These are phyloP conservation scores for Hydrotaea diabolus DNA, from an alignment of 2,888 invertebrate genomes.

Conservation along the genomic window DNA sequence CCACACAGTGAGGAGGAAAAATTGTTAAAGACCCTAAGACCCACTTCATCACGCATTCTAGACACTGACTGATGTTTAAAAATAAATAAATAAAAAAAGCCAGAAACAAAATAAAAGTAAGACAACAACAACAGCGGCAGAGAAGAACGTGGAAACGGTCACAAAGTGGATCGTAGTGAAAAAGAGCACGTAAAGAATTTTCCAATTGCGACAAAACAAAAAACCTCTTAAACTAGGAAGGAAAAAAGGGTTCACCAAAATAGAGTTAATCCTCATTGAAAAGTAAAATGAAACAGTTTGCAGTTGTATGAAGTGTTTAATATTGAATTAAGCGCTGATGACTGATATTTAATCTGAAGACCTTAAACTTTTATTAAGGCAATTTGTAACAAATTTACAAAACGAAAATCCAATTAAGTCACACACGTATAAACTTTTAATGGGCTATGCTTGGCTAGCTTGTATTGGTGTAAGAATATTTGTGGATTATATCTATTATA, in stretches of 20 bases:
- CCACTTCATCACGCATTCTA: constrained; percentile 67
- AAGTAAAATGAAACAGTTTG: constrained; percentile 25
- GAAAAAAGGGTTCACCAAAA: constrained; percentile 44
- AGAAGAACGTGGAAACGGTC: not conserved
- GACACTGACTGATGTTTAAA: constrained; percentile 64
- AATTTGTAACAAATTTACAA: constrained; percentile 25
- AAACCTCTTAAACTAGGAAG: not conserved
- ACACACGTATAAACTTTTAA: not conserved
- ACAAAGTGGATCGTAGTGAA: constrained; percentile 13
- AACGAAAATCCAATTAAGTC: constrained; percentile 14
- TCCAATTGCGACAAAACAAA: constrained; percentile 43
- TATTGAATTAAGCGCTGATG: constrained; percentile 51
- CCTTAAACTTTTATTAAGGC: constrained; percentile 79
- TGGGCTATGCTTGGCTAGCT: not conserved
- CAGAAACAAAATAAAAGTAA: not conserved
- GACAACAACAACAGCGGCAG: not conserved
- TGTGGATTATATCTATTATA: too few relatives aligned
- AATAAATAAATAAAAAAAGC: constrained; percentile 46
- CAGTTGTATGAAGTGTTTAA: constrained; percentile 24
- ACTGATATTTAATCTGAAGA: constrained; percentile 49
- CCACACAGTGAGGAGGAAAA: constrained; percentile 12
- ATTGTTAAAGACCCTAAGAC: constrained; percentile 51
- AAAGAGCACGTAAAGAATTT: constrained; percentile 45
- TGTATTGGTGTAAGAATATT: too few relatives aligned
- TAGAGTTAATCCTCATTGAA: constrained; percentile 39